Evolutionary conservation across 2,113 vertebrate species (phyloP), one percentile per base, ranked within the genome.

Genomic region (Calcarius ornatus): DNA sequence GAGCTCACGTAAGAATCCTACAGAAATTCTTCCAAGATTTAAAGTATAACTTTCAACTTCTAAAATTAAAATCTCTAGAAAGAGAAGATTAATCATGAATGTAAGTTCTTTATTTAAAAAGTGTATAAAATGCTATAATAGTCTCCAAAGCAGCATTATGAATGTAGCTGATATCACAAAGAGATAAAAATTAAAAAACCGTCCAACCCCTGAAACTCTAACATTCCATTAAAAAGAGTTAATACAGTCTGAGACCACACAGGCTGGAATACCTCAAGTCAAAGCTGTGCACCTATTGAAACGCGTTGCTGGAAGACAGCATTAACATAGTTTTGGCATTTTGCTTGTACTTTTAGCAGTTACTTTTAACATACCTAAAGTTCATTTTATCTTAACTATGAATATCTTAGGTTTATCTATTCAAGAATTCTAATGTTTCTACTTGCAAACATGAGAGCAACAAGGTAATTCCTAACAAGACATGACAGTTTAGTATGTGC

Each of bases 161-260:
- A 92, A 88, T 82, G 24, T 48, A 93, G 17, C 19, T 72, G 94
- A 85, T 93, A 95, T 65, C 53, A 79, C 20, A 76, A 68, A 37
- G 10, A 85, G 88, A 95, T 81, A 92, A 86, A 88, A 88, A 54
- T 16, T 40, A 73, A 88, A 50, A 72, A 75, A n/a, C 1, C 2
- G 0, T 13, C 14, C n/a, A 91, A 50, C 5, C 9, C 18, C 24
- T 84, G 45, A 78, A 75, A 92, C 28, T 66, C 31, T 60, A 85
- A 85, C 37, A 21, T 90, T 86, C 82, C 81, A 91, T 87, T 87
- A 80, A 87, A 87, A 91, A 63, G 47, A 79, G 70, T 75, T 90
- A 87, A 90, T 25, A 76, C 6, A 63, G 25, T 71, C 81, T 75
- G 35, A 85, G 92, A 96, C 92, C 90, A 96, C 94, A 95, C 90